Base-by-base conservation (phyloP, 1,140 invertebrate genomes). In the Mercenaria mercenaria region DNA sequence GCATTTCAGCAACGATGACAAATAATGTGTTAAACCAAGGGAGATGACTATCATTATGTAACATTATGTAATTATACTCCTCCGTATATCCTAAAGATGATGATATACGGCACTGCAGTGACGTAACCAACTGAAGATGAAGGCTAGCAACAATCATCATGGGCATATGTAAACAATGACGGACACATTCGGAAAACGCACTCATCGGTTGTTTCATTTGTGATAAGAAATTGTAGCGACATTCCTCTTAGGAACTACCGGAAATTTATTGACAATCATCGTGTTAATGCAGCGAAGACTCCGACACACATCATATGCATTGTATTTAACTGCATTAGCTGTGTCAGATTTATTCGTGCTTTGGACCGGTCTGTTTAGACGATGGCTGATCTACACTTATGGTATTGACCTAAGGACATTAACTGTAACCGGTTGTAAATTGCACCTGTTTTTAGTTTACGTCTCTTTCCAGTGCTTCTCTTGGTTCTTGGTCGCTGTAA, bases 401-500 rank as follows among this genome's bases (percentile, higher is more conserved):
- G 64, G 84, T 0, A 8, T 81, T 10, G 93, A 93, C 80, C 37
- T 93, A 11, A 69, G 93, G 6, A 11, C 69, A 15, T 18, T 90
- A 0, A 79, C 64, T 34, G 34, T 64, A 15, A 20, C 64, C 0
- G 37, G 88, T 0, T 94, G 93, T 69, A 91, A 92, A 74, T 43
- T 94, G 0, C 85, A 94, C 69, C 29, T 76, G 0, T 92, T 84
- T 88, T 37, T 92, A 1, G 89, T 92, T 0, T 95, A 94, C 47
- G 50, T 77, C 11, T 81, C 87, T 20, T 72, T 93, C 13, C 90
- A 95, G 50, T 89, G 86, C 23, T 92, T 92, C 6, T 89, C 91
- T 1, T 95, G 94, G 94, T 90, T 93, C n/a, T 77, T 95, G 0
- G 91, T 93, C 26, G 90, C 91, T n/a, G 91, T 95, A 23, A 94